Conservation (phyloP, 2,113 vertebrate species). For the Pongo abelii region DNA sequence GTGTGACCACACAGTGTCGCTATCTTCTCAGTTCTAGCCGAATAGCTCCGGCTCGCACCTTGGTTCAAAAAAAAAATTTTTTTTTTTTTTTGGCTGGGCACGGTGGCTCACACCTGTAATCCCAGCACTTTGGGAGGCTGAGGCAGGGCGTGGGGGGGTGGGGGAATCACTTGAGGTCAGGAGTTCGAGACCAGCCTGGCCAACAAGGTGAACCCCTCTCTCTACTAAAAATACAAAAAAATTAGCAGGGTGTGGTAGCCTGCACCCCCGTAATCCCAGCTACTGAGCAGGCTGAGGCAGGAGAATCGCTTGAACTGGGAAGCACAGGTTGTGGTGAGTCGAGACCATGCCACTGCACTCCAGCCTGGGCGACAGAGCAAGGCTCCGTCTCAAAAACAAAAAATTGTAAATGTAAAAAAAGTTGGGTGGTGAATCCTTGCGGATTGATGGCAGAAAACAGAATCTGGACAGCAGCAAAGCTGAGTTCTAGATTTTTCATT, state of each 20-base stretch:
- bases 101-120: neutral
- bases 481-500: neutral
- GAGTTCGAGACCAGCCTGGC: neutral
- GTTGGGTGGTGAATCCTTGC: neutral
- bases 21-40: neutral
- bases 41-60: accelerated
- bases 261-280: neutral
- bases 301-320: neutral
- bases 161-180: neutral
- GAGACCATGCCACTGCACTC: neutral
- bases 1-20: constrained; percentile 36
- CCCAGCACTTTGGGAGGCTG: neutral
- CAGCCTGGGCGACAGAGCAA: neutral
- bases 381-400: neutral
- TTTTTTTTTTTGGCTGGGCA: neutral
- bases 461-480: neutral
- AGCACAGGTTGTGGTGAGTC: neutral
- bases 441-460: neutral
- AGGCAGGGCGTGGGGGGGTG: neutral
- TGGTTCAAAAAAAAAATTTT: neutral
- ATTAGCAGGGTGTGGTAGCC: neutral
- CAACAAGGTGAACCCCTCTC: neutral
- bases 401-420: neutral
- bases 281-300: neutral
- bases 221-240: neutral